phyloP scores from a whole-genome alignment of 2,888 invertebrate species.

The Alitta virens region DNA sequence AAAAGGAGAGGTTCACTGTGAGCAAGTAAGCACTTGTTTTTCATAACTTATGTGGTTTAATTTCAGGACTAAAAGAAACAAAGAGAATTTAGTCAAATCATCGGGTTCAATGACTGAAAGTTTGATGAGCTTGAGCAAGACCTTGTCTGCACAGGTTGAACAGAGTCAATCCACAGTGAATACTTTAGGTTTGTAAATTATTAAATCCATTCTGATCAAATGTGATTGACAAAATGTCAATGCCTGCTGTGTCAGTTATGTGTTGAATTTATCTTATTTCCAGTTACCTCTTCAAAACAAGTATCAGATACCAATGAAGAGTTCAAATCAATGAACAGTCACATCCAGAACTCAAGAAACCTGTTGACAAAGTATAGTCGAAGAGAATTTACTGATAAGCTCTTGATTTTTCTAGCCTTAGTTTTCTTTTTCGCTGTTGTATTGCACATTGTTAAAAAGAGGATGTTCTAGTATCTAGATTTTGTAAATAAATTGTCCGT shows the following conservation, averaged over 20 bases:
- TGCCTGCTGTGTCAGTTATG: no score
- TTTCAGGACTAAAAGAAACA: neutral
- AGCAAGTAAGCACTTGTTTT: no score
- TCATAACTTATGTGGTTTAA: neutral
- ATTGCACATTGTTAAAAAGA: constrained; percentile 87
- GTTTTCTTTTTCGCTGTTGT: constrained; percentile 70
- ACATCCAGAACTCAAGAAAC: constrained; percentile 85
- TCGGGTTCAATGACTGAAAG: neutral
- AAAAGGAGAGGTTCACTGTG: no score
- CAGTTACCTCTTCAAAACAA: constrained; percentile 47
- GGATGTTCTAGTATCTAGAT: constrained; percentile 52
- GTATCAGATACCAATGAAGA: constrained; percentile 62
- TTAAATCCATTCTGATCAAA: no score
- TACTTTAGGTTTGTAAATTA: neutral
- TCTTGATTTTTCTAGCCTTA: constrained; percentile 63
- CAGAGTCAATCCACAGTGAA: neutral
- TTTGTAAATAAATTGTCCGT: no score
- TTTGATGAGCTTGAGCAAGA: neutral
- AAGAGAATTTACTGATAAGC: constrained; percentile 92
- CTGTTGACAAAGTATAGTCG: constrained; percentile 90
- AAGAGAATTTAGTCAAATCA: neutral
- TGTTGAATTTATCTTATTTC: constrained; percentile 17
- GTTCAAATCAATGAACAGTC: constrained; percentile 79
- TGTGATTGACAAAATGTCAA: no score
- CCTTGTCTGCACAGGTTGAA: neutral